Evolutionary conservation across 2,797 vertebrate genomes (phyloP).

Genomic region (Crenuchus spilurus): DNA sequence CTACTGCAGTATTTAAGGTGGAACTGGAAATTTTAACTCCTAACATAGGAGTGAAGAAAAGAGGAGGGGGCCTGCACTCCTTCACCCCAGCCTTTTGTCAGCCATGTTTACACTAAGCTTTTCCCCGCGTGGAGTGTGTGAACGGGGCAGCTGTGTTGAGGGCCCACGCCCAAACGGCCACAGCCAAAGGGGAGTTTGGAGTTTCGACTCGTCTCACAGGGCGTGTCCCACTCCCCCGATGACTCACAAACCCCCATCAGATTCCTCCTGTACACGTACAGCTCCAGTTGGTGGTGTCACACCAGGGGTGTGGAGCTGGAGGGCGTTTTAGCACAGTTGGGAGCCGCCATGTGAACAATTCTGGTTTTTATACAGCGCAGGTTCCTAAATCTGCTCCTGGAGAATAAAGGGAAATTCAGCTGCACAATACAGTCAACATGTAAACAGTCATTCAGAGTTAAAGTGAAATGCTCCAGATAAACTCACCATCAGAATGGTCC

Average conservation of each 20-base stretch:
- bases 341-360: too few relatives aligned
- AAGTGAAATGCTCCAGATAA: too few relatives aligned
- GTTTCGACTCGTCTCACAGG: conserved; percentile 58
- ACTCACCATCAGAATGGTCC: too few relatives aligned
- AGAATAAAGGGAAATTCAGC: too few relatives aligned
- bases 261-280: not conserved
- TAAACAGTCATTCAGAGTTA: too few relatives aligned
- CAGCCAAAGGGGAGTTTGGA: conserved; percentile 52
- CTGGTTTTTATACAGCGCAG: too few relatives aligned
- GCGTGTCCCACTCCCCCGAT: conserved; percentile 68
- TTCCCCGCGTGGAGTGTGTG: conserved; percentile 30
- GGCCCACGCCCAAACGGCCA: conserved; percentile 68
- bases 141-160: conserved; percentile 41
- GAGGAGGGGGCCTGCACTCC: conserved; percentile 59
- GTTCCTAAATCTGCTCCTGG: too few relatives aligned
- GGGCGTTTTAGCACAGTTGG: too few relatives aligned
- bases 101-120: conserved; percentile 24
- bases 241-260: conserved; percentile 66
- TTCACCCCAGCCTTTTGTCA: conserved; percentile 47
- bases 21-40: too few relatives aligned
- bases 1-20: too few relatives aligned
- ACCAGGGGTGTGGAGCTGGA: conserved; percentile 1
- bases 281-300: not conserved
- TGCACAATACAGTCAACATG: too few relatives aligned
- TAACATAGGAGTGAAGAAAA: conserved; percentile 42